A percentile compares a stretch with the other conserved stretches of the same genome.
Conservation (phyloP, 2,113 vertebrate genomes). For the Petrocephalus zakoni region DNA sequence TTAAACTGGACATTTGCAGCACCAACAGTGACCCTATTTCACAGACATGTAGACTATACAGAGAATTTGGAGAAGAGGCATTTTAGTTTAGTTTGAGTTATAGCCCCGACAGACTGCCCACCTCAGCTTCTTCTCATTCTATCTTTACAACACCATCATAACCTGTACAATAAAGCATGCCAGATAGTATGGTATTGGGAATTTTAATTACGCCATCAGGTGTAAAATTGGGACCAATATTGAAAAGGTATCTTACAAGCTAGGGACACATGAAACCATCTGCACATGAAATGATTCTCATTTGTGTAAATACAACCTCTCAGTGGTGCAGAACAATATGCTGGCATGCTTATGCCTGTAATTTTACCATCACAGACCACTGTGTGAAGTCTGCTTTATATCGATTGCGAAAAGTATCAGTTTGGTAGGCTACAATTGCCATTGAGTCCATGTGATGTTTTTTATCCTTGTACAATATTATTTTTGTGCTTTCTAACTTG, state of each 20-base stretch:
- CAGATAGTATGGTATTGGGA: background rate
- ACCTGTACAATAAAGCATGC: background rate
- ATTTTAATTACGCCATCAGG: background rate
- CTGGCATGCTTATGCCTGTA: no score
- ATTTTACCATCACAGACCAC: no score
- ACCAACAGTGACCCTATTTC: background rate
- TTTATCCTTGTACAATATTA: no score
- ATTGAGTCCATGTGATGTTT: no score
- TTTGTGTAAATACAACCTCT: no score
- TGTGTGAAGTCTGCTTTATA: no score
- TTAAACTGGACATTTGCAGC: background rate
- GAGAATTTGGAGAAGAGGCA: background rate
- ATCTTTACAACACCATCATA: no score
- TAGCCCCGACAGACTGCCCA: background rate
- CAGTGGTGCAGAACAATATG: no score
- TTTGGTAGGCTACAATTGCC: no score
- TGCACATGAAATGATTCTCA: background rate
- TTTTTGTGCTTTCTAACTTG: no score
- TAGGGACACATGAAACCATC: background rate
- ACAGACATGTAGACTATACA: background rate
- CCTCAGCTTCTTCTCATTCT: background rate
- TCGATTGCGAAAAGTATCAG: no score
- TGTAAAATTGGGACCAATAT: background rate
- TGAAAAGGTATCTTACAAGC: background rate
- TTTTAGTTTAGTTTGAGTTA: no score